Evolutionary conservation across 1,140 invertebrate genomes (phyloP).

Genomic region (Drosophila watanabei): DNA sequence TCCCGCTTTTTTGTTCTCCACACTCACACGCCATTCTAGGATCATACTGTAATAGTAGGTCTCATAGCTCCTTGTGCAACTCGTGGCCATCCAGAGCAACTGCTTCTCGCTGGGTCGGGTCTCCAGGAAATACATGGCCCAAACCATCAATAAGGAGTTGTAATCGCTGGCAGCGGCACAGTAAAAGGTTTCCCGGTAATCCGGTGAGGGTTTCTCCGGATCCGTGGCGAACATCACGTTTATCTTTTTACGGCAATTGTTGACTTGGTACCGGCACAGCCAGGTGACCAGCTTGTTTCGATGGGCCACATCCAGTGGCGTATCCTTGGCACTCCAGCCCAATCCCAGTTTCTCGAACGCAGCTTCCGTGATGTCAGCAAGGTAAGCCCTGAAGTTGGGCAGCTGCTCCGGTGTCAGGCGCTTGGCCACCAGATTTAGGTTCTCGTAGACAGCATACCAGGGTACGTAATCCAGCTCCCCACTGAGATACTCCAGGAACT

Average conservation of each 20-base stretch:
- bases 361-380: slow-evolving; percentile 36
- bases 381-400: slow-evolving; percentile 52
- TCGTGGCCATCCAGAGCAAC: slow-evolving; percentile 53
- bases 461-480: slow-evolving; percentile 87
- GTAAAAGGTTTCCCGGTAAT: slow-evolving; percentile 87
- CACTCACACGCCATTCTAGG: slow-evolving; percentile 12
- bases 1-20: slow-evolving; percentile 52
- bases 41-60: slow-evolving; percentile 48
- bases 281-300: slow-evolving; percentile 84
- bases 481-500: slow-evolving; percentile 86
- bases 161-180: slow-evolving; percentile 86
- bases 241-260: slow-evolving; percentile 83
- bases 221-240: slow-evolving; percentile 16
- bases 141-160: slow-evolving; percentile 12
- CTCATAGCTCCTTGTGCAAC: slow-evolving; percentile 50
- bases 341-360: slow-evolving; percentile 60
- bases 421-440: slow-evolving; percentile 42
- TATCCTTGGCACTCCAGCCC: slow-evolving; percentile 28
- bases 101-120: slow-evolving; percentile 37
- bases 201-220: slow-evolving; percentile 77
- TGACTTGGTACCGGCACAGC: slow-evolving; percentile 86
- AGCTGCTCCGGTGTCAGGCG: slow-evolving; percentile 51
- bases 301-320: slow-evolving; percentile 76
- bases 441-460: slow-evolving; percentile 86
- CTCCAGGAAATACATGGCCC: slow-evolving; percentile 30